A percentile compares a stretch with the other conserved stretches of the same genome.
phyloP scores from a whole-genome alignment of 1,140 invertebrate species.

The Plectrocnemia conspersa region DNA sequence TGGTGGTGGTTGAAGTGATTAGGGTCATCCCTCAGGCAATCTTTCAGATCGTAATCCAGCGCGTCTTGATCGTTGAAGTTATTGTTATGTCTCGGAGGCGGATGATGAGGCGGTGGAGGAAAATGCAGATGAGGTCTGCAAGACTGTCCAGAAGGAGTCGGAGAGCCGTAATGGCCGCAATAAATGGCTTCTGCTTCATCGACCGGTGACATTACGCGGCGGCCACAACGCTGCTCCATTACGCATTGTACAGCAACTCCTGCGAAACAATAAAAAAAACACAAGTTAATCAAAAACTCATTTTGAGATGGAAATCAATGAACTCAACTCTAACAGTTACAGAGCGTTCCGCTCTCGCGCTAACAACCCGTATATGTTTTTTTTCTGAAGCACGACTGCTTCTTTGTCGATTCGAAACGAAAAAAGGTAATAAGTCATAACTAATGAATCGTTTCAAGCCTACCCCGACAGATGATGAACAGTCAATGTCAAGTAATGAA shows the following conservation, averaged over 20 bases:
- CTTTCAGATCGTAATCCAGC: conserved; percentile 29
- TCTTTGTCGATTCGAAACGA: neutral
- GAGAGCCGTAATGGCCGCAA: conserved; percentile 24
- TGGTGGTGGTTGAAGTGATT: conserved; percentile 24
- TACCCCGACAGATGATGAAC: conserved; percentile 17
- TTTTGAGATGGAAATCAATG: neutral
- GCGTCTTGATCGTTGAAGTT: conserved; percentile 24
- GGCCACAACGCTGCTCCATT: conserved; percentile 34
- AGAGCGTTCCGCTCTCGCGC: neutral
- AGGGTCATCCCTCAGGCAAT: conserved; percentile 26
- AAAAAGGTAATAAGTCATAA: conserved; percentile 30
- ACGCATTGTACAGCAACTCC: conserved; percentile 29
- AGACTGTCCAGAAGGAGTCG: conserved; percentile 17
- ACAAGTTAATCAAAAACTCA: conserved; percentile 10
- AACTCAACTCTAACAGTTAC: neutral
- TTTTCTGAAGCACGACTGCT: conserved; percentile 21
- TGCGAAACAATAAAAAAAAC: conserved; percentile 25
- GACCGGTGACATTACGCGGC: conserved; percentile 34
- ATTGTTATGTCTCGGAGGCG: conserved; percentile 23
- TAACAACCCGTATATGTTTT: conserved; percentile 29
- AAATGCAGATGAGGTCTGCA: conserved; percentile 29
- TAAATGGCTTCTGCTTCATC: conserved; percentile 34
- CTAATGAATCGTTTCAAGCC: conserved; percentile 30
- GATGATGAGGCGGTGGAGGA: conserved; percentile 32
- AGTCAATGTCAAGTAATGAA: conserved; percentile 22